Base-by-base conservation (phyloP, 1,140 invertebrate genomes). In the Lethrus apterus region DNA sequence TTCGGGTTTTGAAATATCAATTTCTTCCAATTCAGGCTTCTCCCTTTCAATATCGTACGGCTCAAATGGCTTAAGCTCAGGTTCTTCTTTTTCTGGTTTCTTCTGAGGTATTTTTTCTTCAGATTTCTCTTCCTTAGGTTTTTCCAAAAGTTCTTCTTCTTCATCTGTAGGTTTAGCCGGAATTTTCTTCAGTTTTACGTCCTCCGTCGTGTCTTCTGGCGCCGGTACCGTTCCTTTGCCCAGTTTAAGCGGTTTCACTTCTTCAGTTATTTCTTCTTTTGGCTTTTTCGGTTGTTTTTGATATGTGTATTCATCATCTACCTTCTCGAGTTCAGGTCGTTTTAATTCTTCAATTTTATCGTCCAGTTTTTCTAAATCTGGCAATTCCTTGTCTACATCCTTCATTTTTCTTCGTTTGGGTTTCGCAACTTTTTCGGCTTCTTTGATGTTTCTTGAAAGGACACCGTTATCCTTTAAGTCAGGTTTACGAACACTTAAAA, bases 301-400 rank as follows among this genome's bases (percentile, higher is more conserved):
- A 23, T 51, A 50, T 58, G 56, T 59, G 14, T 52, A 59, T 50
- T 79, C 72, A 20, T 46, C 48, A 50, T 65, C 61, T 11, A 65
- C 58, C 44, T 54, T 57, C 54, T 65, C 63, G 1, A 59, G 36
- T 48, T 58, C 57, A 13, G 53, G 54, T 36, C 64, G 63, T 24
- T 66, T 59, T 4, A 62, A 44, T 17, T 58, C 73, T 11, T 78
- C 77, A 14, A 80, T 70, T 66, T 80, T 77, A 11, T 72, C 67
- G 50, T 89, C 84, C 17, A 89, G 64, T 53, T 79, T 74, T 60
- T 80, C 76, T 21, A 89, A 60, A 56, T 87, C 84, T 34, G 53
- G 54, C 4, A 54, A 19, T 31, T 64, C 53, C 52, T 82, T 76
- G 47, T 79, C 74, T 38, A 88, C 67, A 57, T 80, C 80, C 48